Evolutionary conservation across 23 tunicate genomes (phyloP).

Genomic region (Botrylloides violaceus): DNA sequence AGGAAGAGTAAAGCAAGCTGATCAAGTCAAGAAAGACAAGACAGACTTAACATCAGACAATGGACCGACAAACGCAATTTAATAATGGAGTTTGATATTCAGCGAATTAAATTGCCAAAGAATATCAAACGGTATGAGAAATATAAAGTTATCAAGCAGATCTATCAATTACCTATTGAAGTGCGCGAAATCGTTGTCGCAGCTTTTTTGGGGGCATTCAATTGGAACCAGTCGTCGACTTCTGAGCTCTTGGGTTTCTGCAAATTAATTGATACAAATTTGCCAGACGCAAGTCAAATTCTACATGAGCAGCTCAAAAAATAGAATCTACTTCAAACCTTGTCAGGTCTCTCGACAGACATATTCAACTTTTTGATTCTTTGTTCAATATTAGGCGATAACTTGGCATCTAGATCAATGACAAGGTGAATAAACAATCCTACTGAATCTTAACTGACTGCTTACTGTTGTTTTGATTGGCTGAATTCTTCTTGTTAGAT

Average conservation of each 20-base stretch:
- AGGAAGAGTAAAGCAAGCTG: too few species aligned
- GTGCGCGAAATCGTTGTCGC: neutral
- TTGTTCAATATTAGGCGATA: neutral
- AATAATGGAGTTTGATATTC: too few species aligned
- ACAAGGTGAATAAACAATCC: too few species aligned
- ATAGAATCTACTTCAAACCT: neutral
- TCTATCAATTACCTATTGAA: neutral
- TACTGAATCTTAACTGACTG: too few species aligned
- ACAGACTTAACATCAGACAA: too few species aligned
- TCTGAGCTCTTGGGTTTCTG: conserved; percentile 27
- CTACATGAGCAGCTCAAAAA: neutral
- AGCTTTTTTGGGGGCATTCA: conserved; percentile 14
- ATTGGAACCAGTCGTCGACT: conserved; percentile 82
- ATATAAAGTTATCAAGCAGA: too few species aligned
- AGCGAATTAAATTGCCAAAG: too few species aligned
- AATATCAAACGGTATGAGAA: too few species aligned
- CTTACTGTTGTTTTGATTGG: neutral
- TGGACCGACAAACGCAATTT: too few species aligned
- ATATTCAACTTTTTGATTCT: neutral
- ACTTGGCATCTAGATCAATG: neutral
- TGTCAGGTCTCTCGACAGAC: neutral
- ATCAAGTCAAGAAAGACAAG: too few species aligned
- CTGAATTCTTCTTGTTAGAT: neutral
- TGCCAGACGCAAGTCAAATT: neutral
- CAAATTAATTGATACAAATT: neutral